Evolutionary conservation across 2,797 vertebrate species (phyloP).

Genomic region (Morus bassanus): DNA sequence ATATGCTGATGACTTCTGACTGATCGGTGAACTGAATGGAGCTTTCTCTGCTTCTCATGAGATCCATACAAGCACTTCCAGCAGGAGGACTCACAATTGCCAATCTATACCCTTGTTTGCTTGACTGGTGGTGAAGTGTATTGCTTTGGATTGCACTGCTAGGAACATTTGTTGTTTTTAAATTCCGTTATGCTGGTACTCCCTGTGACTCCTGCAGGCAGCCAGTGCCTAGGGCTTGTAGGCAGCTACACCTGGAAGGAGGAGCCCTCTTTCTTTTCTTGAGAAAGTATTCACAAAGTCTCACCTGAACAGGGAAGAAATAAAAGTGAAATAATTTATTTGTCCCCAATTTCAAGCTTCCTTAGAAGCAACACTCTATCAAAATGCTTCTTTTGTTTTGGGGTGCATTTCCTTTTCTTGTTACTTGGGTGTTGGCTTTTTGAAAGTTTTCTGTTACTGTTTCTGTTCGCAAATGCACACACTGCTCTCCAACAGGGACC

Average conservation of each 20-base stretch:
- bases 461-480: background rate
- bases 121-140: background rate
- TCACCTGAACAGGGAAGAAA: background rate
- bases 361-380: background rate
- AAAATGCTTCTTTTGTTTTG: background rate
- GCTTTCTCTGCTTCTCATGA: background rate
- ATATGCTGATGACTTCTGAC: fast-evolving
- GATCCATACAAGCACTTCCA: background rate
- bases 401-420: background rate
- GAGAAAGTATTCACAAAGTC: background rate
- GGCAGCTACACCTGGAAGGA: background rate
- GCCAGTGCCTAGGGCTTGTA: background rate
- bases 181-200: background rate
- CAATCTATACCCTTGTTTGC: background rate
- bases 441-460: background rate
- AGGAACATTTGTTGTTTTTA: background rate
- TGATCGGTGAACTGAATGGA: background rate
- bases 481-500: background rate
- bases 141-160: background rate
- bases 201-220: background rate
- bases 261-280: background rate
- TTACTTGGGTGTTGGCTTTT: background rate
- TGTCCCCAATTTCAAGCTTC: background rate
- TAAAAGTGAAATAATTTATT: background rate
- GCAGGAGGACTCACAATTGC: background rate